Evolutionary conservation across 2,797 vertebrate genomes (phyloP).

Genomic region (Prunella strophiata): DNA sequence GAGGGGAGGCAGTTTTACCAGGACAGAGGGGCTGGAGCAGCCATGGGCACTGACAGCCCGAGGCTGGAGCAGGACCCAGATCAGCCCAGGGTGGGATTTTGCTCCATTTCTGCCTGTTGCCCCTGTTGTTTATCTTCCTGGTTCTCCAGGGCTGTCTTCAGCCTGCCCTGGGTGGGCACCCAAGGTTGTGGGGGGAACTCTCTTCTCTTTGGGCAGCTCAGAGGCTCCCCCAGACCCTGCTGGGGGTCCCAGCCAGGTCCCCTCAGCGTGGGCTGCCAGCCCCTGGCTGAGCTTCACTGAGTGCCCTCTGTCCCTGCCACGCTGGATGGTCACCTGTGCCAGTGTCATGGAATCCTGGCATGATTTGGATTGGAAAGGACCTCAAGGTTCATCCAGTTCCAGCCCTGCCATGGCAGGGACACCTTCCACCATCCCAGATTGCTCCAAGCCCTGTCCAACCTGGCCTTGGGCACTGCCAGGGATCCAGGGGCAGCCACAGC

Average conservation of each 20-base stretch:
- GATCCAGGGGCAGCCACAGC: neutral
- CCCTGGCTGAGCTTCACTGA: neutral
- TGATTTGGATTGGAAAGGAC: neutral
- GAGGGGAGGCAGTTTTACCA: rapidly evolving
- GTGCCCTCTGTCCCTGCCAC: neutral
- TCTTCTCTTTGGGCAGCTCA: neutral
- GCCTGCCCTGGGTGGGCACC: neutral
- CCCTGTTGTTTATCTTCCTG: rapidly evolving
- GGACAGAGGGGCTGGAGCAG: neutral
- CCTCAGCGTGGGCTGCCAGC: neutral
- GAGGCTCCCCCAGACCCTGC: neutral
- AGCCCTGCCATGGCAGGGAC: neutral
- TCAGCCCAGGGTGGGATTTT: neutral
- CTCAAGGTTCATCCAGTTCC: rapidly evolving
- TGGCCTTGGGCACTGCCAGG: neutral
- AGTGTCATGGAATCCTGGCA: neutral
- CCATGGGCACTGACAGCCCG: rapidly evolving
- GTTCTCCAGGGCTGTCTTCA: neutral
- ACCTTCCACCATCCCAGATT: rapidly evolving
- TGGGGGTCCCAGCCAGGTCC: neutral
- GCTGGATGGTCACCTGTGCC: neutral
- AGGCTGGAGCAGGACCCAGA: neutral
- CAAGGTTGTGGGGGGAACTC: rapidly evolving
- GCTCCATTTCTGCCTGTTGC: neutral
- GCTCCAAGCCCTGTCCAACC: neutral